Evolutionary conservation across 2,888 invertebrate species (phyloP).

Genomic region (Trachelus tabidus): DNA sequence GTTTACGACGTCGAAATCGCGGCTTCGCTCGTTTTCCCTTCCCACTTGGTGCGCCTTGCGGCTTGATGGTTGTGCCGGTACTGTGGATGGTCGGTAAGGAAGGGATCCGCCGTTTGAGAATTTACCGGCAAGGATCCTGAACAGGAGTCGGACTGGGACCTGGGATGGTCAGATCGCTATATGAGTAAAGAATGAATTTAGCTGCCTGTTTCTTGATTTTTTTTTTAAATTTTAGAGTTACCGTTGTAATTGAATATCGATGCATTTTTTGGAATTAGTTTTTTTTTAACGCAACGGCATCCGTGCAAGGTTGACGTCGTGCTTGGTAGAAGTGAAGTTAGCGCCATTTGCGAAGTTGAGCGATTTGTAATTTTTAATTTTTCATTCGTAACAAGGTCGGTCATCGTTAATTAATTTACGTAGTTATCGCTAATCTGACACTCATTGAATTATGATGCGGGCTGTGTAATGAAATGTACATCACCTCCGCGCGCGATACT

Average conservation of each 20-base stretch:
- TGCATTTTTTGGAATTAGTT: neutral
- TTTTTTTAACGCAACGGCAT: neutral
- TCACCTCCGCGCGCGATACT: neutral
- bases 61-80: constrained; percentile 6
- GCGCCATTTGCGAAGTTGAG: neutral
- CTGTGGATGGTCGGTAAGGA: constrained; percentile 13
- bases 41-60: constrained; percentile 13
- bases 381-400: neutral
- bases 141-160: neutral
- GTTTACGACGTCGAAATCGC: constrained; percentile 67
- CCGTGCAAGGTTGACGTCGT: neutral
- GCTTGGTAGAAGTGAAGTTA: neutral
- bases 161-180: neutral
- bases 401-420: neutral
- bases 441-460: neutral
- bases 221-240: neutral
- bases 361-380: neutral
- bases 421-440: neutral
- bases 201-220: neutral
- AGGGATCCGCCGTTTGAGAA: neutral
- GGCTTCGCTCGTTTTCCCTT: constrained; percentile 64
- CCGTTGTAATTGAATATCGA: no score
- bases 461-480: neutral
- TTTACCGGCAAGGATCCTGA: neutral
- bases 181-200: neutral